These are phyloP conservation scores for Agrypnia vestita DNA, from an alignment of 1,140 invertebrate genomes.

Conservation along the genomic window DNA sequence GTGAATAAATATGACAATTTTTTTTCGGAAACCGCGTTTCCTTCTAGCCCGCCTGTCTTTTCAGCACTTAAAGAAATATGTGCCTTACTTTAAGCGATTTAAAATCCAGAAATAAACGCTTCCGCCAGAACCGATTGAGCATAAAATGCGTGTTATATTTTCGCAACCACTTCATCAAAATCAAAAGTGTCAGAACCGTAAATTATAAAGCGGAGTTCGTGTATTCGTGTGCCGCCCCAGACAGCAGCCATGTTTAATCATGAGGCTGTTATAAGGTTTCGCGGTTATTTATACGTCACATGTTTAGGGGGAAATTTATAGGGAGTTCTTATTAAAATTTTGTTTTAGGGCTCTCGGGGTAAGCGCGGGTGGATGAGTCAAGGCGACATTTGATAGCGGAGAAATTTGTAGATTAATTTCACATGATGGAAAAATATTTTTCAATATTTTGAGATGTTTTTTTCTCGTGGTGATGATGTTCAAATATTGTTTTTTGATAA, in stretches of 20 bases:
- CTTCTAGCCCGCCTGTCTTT: background rate
- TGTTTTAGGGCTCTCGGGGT: conserved; percentile 13
- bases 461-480: no score
- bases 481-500: no score
- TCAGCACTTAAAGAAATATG: background rate
- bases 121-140: background rate
- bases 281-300: conserved; percentile 35
- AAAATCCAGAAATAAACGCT: background rate
- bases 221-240: background rate
- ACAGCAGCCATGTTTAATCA: background rate
- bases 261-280: conserved; percentile 14
- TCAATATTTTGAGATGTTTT: no score
- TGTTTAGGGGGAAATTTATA: conserved; percentile 33
- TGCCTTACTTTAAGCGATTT: background rate
- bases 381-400: no score
- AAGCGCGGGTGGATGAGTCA: no score
- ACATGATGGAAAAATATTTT: no score
- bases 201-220: background rate
- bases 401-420: no score
- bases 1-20: no score
- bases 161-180: conserved; percentile 25
- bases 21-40: no score
- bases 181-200: conserved; percentile 21
- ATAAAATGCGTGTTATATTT: conserved; percentile 30
- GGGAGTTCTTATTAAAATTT: conserved; percentile 40